phyloP scores from a whole-genome alignment of 2,113 vertebrate genomes.

The Benitochromis conjunctus region DNA sequence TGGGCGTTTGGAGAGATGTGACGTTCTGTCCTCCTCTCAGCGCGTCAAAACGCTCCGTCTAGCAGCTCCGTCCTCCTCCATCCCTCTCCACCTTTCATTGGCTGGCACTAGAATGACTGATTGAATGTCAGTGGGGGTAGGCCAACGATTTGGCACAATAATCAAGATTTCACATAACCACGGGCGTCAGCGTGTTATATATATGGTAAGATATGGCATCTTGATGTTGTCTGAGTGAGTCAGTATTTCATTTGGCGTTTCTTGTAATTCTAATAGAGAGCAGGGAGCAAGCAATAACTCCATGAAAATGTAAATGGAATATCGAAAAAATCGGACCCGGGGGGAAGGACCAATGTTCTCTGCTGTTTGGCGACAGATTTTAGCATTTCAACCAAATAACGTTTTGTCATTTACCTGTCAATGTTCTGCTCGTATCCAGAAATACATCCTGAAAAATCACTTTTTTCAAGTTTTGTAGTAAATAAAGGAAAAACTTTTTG shows the following conservation, averaged over 20 bases:
- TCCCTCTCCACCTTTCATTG: slow-evolving; percentile 66
- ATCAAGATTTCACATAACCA: slow-evolving; percentile 53
- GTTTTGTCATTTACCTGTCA: slow-evolving; percentile 10
- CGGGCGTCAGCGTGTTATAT: slow-evolving; percentile 36
- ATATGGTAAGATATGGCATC: slow-evolving; percentile 27
- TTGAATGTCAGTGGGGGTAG: slow-evolving; percentile 60
- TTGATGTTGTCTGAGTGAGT: slow-evolving; percentile 2
- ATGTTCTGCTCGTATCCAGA: background rate
- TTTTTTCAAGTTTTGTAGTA: background rate
- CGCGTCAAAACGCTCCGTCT: slow-evolving; percentile 62
- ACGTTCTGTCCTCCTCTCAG: slow-evolving; percentile 65
- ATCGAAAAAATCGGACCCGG: background rate
- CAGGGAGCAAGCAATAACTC: background rate
- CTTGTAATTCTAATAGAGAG: slow-evolving; percentile 11
- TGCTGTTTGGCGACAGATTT: background rate
- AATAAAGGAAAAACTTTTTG: background rate
- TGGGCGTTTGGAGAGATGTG: slow-evolving; percentile 68
- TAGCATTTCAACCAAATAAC: background rate
- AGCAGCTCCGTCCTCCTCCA: slow-evolving; percentile 59
- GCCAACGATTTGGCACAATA: slow-evolving; percentile 59
- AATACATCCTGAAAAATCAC: background rate
- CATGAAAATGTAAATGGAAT: slow-evolving; percentile 5
- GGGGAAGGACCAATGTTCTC: background rate
- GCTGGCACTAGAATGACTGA: slow-evolving; percentile 61
- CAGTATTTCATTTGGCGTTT: slow-evolving; percentile 2